phyloP scores from a whole-genome alignment of 2,888 invertebrate species.

The Ceratothoa steindachneri region DNA sequence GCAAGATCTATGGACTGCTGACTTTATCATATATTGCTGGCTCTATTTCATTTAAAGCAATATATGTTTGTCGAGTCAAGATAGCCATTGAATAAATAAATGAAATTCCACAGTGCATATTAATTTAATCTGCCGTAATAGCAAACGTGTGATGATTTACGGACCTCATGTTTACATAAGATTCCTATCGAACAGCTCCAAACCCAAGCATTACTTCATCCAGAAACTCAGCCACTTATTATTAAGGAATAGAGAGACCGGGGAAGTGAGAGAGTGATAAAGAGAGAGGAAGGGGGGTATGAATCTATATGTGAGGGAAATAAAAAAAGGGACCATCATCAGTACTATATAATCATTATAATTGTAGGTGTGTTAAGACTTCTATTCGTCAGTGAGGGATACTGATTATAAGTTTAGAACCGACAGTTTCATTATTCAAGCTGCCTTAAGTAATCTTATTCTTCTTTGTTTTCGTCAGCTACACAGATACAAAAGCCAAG shows the following conservation, averaged over 20 bases:
- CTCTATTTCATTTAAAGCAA: background rate
- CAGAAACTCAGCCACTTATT: background rate
- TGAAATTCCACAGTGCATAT: background rate
- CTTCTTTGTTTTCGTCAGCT: background rate
- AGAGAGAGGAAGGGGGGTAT: too few species aligned
- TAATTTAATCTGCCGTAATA: background rate
- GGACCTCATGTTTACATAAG: constrained; percentile 2
- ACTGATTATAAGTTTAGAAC: background rate
- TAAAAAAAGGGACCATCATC: too few species aligned
- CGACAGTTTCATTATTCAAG: background rate
- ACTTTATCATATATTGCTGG: background rate
- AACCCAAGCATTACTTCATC: constrained; percentile 6
- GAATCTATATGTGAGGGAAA: too few species aligned
- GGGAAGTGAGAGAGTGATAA: too few species aligned
- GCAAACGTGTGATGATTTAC: background rate
- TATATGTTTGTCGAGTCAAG: background rate
- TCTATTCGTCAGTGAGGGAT: background rate
- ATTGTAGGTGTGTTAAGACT: background rate
- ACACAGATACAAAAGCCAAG: background rate
- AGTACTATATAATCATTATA: constrained; percentile 7
- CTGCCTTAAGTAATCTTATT: background rate
- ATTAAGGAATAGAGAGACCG: constrained; percentile 2
- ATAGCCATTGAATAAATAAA: background rate
- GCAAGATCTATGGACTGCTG: background rate
- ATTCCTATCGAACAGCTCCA: background rate